Evolutionary conservation across 2,113 vertebrate genomes (phyloP).

Genomic region (Gymnocephalus cernua): DNA sequence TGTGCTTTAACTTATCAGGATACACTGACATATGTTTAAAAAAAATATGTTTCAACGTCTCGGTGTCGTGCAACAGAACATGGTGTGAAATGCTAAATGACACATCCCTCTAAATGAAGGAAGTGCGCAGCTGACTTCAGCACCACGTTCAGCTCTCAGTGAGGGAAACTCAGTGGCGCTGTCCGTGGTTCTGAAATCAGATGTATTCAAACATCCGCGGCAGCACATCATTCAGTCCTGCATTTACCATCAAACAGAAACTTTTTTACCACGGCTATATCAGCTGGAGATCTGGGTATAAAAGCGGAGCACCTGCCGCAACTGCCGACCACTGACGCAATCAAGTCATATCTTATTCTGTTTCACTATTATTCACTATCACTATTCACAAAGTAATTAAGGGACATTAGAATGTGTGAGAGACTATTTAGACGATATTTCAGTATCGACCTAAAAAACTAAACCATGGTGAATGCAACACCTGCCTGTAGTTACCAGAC

Average conservation of each 20-base stretch:
- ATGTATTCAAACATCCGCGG: neutral
- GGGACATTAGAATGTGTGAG: neutral
- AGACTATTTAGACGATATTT: neutral
- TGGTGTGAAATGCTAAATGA: neutral
- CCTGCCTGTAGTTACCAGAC: neutral
- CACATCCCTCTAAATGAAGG: neutral
- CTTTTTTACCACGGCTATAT: neutral
- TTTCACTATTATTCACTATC: no score
- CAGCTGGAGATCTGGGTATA: neutral
- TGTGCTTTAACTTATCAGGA: neutral
- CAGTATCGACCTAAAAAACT: neutral
- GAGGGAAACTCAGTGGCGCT: neutral
- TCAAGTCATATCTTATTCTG: neutral
- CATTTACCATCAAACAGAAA: neutral
- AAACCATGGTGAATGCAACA: neutral
- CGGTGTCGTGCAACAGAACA: no score
- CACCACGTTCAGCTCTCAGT: conserved; percentile 33
- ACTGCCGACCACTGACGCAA: no score
- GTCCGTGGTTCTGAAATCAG: conserved; percentile 45
- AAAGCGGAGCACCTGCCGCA: neutral
- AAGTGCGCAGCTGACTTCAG: conserved; percentile 2
- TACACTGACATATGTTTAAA: neutral
- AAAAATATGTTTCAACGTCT: neutral
- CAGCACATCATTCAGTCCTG: neutral
- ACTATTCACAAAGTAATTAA: neutral